A percentile compares a stretch with the other conserved stretches of the same genome.
phyloP scores from a whole-genome alignment of 2,888 invertebrate species.

The Pachycephus smyrnensis region DNA sequence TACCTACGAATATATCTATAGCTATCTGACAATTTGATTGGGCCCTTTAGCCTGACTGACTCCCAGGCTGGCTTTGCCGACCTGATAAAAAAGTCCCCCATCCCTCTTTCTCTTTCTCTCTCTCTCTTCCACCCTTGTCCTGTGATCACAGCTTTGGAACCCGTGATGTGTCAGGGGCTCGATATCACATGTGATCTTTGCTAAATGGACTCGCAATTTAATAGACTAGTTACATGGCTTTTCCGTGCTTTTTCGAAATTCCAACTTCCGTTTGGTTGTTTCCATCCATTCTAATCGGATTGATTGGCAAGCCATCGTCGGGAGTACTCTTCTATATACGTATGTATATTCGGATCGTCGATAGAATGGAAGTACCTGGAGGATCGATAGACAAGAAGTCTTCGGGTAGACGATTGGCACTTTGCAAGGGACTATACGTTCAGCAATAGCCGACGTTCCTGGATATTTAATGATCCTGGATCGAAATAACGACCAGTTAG shows the following conservation, averaged over 20 bases:
- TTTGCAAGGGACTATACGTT: background rate
- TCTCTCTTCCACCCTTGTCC: no score
- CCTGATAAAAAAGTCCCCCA: background rate
- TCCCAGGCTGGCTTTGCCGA: background rate
- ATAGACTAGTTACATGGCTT: background rate
- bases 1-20: background rate
- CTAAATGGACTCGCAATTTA: background rate
- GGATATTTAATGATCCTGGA: slow-evolving; percentile 6
- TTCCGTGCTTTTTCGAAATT: background rate
- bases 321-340: no score
- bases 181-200: background rate
- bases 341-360: background rate
- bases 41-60: background rate
- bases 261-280: background rate
- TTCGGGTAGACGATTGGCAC: background rate
- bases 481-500: background rate
- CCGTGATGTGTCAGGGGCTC: no score
- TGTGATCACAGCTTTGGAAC: no score
- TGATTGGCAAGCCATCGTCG: background rate
- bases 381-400: background rate
- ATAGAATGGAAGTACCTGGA: background rate
- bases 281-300: background rate
- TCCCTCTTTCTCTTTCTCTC: no score
- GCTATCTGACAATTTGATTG: background rate
- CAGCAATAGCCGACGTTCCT: background rate